Evolutionary conservation across 1,140 invertebrate species (phyloP).

Genomic region (Drosophila cardini): DNA sequence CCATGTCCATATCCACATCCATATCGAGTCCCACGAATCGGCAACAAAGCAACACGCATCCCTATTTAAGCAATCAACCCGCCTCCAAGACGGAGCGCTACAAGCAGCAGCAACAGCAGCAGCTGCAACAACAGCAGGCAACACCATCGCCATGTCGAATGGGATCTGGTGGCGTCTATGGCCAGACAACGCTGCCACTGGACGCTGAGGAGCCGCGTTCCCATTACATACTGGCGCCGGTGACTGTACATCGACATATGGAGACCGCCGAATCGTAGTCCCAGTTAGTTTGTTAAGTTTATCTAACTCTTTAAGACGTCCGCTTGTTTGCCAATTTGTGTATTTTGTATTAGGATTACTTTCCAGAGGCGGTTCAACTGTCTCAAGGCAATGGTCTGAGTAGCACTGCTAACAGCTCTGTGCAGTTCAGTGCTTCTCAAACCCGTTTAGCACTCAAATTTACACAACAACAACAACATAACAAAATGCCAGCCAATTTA

Average conservation of each 20-base stretch:
- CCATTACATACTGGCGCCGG: slow-evolving; percentile 90
- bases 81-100: slow-evolving; percentile 82
- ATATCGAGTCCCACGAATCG: slow-evolving; percentile 85
- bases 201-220: slow-evolving; percentile 44
- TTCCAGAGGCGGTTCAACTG: slow-evolving; percentile 55
- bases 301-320: slow-evolving; percentile 47
- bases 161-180: slow-evolving; percentile 63
- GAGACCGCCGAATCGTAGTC: slow-evolving; percentile 86
- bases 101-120: slow-evolving; percentile 66
- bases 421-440: slow-evolving; percentile 20
- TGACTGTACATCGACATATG: slow-evolving; percentile 94
- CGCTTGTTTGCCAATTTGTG: slow-evolving; percentile 80
- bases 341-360: slow-evolving; percentile 31
- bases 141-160: slow-evolving; percentile 64
- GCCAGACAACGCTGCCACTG: slow-evolving; percentile 77
- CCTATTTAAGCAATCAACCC: slow-evolving; percentile 67
- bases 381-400: slow-evolving; percentile 33
- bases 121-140: slow-evolving; percentile 45
- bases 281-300: slow-evolving; percentile 64
- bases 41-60: slow-evolving; percentile 68
- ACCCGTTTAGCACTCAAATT: slow-evolving; percentile 11
- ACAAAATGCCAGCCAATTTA: slow-evolving; percentile 66
- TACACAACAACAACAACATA: slow-evolving; percentile 18
- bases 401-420: background rate
- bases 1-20: slow-evolving; percentile 87